Percentiles rank a stretch among this genome's conserved stretches.
Conservation (phyloP, 1,140 invertebrate genomes). For the Drosophila pseudoobscura region DNA sequence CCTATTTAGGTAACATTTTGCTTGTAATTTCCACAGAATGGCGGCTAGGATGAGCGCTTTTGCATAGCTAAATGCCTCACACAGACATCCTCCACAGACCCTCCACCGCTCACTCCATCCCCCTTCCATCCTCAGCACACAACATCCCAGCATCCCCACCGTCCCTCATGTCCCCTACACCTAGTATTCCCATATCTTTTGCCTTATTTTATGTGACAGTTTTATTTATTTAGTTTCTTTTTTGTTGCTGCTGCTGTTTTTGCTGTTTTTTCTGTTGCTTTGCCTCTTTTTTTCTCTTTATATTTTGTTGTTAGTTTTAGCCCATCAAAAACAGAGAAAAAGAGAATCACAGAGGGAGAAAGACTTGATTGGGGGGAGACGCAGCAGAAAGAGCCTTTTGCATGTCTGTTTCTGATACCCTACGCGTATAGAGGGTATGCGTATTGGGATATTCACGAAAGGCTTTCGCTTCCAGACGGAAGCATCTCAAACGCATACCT, state of each 20-base stretch:
- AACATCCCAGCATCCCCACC: constrained; percentile 18
- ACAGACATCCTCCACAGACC: neutral
- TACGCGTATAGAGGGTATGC: too few relatives aligned
- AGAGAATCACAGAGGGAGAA: constrained; percentile 6
- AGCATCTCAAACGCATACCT: too few relatives aligned
- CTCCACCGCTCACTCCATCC: too few relatives aligned
- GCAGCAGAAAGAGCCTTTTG: too few relatives aligned
- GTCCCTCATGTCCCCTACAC: neutral
- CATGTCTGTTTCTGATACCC: too few relatives aligned
- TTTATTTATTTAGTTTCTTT: constrained; percentile 64
- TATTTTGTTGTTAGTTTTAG: constrained; percentile 53
- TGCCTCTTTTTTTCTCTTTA: constrained; percentile 17
- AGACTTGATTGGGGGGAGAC: too few relatives aligned
- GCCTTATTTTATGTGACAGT: constrained; percentile 70
- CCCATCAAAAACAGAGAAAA: constrained; percentile 44
- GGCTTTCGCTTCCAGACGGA: too few relatives aligned
- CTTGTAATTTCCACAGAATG: constrained; percentile 25
- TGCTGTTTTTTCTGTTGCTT: constrained; percentile 8
- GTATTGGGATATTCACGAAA: too few relatives aligned
- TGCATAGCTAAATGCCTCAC: constrained; percentile 72
- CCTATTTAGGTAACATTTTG: constrained; percentile 61
- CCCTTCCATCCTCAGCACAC: neutral
- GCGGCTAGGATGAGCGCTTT: constrained; percentile 31
- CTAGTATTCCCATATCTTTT: constrained; percentile 26
- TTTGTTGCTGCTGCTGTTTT: constrained; percentile 11